Percentiles rank a stretch among this genome's conserved stretches.
These are phyloP conservation scores for Clupea harengus DNA, from an alignment of 2,113 vertebrate species.

Conservation along the genomic window DNA sequence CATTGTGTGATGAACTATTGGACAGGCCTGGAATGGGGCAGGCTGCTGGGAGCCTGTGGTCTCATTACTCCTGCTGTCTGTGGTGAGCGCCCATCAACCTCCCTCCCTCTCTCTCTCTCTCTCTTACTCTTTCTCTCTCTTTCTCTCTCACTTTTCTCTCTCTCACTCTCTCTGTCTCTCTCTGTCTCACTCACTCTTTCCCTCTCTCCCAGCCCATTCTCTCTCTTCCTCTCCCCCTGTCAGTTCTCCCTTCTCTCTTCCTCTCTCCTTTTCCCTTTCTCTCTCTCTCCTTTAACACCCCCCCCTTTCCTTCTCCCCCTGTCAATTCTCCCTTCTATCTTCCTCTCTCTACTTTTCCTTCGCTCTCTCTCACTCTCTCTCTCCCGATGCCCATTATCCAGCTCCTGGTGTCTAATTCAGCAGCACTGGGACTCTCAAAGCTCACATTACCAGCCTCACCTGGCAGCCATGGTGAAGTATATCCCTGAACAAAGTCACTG, in stretches of 20 bases:
- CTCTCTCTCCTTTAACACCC: not conserved
- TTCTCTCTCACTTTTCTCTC: not conserved
- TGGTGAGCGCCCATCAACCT: conserved; percentile 44
- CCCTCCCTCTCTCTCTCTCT: conserved; percentile 11
- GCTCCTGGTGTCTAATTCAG: not conserved
- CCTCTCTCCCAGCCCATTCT: too few species aligned
- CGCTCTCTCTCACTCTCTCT: not conserved
- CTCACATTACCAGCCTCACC: not conserved
- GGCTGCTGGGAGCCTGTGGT: conserved; percentile 45
- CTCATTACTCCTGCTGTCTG: conserved; percentile 58
- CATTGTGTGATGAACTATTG: conserved; percentile 57
- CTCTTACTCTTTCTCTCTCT: not conserved
- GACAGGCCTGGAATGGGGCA: conserved; percentile 44
- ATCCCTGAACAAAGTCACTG: not conserved
- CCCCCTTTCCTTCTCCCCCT: not conserved
- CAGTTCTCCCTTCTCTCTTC: not conserved
- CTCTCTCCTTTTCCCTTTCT: not conserved
- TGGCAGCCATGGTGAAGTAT: not conserved
- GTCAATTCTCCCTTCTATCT: not conserved
- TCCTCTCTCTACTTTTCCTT: not conserved
- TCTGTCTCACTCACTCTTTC: not conserved
- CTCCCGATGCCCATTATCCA: not conserved
- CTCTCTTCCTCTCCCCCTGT: not conserved
- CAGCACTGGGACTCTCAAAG: not conserved
- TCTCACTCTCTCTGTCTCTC: not conserved